Evolutionary conservation across 2,888 invertebrate species (phyloP), one percentile per base, ranked within the genome.

Genomic region (Prenolepis imparis): DNA sequence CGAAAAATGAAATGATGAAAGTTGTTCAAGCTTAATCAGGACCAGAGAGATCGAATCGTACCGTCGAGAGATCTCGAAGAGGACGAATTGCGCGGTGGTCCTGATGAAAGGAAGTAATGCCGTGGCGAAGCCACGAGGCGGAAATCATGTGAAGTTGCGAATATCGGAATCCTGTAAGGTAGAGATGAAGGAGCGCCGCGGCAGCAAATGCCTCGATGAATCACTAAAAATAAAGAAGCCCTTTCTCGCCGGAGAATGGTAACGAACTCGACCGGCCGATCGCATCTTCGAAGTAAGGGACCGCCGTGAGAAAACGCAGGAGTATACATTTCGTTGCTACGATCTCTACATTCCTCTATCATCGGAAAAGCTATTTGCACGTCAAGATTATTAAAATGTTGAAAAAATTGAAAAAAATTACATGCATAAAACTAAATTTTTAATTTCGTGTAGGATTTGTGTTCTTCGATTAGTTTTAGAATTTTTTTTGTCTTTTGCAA

Each of bases 151-250:
- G 41, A 28, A 36, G 32, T 5, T 82, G 21, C 32, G 52, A 77
- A 57, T 59, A 72, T 83, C 55, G 24, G 39, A 21, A 28, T 55
- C 39, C 5, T 21, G 18, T 24, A 59, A 67, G 61, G 28, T 80
- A n/a, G 52, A 52, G 77, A 48, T 4, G 57, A 72, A 39, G 64
- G 32, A 64, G 32, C 11, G 44, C 48, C 48, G 48, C 48, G 48
- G 48, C 24, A 67, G 32, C 18, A 66, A 77, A 70, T 78, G 64
- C 61, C 36, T 36, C 77, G 84, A 70, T 83, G 81, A 66, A 86
- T 88, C 63, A 63, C 72, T 89, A 88, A 90, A 89, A 90, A 89
- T 89, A 90, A 86, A 78, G 89, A 88, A 90, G 88, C 83, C 88
- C 84, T 41, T 70, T 75, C 59, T 75, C 61, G 73, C 57, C 73